Percentiles rank a stretch among this genome's conserved stretches.
These are phyloP conservation scores for Ameiurus melas DNA, from an alignment of 2,113 vertebrate genomes.

Conservation along the genomic window DNA sequence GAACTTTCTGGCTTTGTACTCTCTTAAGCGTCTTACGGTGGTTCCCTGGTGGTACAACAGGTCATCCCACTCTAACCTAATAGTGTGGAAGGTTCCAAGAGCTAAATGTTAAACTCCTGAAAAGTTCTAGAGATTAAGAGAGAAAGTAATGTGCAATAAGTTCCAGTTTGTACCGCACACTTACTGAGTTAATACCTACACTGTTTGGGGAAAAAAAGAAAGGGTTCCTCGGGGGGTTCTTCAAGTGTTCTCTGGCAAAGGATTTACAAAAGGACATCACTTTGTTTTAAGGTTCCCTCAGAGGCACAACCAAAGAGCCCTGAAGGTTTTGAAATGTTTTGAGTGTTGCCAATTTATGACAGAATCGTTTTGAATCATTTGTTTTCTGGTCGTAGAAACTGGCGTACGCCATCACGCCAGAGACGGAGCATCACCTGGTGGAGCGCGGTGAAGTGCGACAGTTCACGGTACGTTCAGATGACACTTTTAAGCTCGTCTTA, in stretches of 20 bases:
- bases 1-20: background rate
- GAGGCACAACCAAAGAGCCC: background rate
- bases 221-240: background rate
- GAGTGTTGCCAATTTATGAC: no score
- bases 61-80: no score
- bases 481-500: conserved; percentile 4
- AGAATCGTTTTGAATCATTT: background rate
- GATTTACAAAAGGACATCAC: background rate
- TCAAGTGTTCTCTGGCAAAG: background rate
- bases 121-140: background rate
- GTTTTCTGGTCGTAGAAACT: conserved; percentile 72
- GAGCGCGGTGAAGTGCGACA: conserved; percentile 84
- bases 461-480: conserved; percentile 76
- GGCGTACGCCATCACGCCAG: conserved; percentile 85
- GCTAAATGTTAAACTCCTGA: background rate
- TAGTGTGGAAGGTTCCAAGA: background rate
- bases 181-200: background rate
- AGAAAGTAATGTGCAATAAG: background rate
- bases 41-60: no score
- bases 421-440: conserved; percentile 82
- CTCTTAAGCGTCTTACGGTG: background rate
- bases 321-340: background rate
- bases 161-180: background rate
- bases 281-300: background rate
- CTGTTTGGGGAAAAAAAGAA: no score